Conservation (phyloP, 2,888 invertebrate genomes). For the Drosophila planitibia region DNA sequence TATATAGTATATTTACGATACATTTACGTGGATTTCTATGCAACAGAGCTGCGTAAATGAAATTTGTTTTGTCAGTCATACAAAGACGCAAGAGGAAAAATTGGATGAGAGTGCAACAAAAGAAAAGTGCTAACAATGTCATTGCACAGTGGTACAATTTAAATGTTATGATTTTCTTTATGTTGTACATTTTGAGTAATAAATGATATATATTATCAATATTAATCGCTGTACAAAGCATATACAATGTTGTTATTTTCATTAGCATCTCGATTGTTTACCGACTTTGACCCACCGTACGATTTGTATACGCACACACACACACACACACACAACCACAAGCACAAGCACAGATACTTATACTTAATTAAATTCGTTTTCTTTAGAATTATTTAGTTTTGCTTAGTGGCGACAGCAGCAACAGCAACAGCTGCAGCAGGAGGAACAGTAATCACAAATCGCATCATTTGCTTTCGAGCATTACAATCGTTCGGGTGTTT, state of each 20-base stretch:
- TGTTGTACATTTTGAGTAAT: not conserved
- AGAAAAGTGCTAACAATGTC: conserved; percentile 32
- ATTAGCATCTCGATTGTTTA: not conserved
- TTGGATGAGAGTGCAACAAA: conserved; percentile 33
- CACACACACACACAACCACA: conserved; percentile 15
- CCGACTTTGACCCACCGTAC: conserved; percentile 39
- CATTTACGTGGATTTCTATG: not conserved
- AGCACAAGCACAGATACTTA: conserved; percentile 29
- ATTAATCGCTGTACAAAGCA: not conserved
- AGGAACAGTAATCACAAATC: conserved; percentile 49
- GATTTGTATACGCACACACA: conserved; percentile 34
- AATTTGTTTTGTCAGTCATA: conserved; percentile 20
- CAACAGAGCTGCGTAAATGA: conserved; percentile 20
- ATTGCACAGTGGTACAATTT: conserved; percentile 46
- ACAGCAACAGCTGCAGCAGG: conserved; percentile 18
- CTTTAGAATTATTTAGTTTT: conserved; percentile 48
- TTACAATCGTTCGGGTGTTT: conserved; percentile 60
- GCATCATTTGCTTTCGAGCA: conserved; percentile 72
- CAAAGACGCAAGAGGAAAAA: conserved; percentile 33
- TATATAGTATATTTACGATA: conserved; percentile 2
- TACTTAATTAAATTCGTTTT: conserved; percentile 73
- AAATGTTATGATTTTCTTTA: not conserved
- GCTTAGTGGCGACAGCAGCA: conserved; percentile 30
- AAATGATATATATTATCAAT: not conserved
- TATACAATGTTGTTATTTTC: conserved; percentile 2